Base-by-base conservation (phyloP, 2,797 vertebrate species). In the Platyrinchus mystaceus region DNA sequence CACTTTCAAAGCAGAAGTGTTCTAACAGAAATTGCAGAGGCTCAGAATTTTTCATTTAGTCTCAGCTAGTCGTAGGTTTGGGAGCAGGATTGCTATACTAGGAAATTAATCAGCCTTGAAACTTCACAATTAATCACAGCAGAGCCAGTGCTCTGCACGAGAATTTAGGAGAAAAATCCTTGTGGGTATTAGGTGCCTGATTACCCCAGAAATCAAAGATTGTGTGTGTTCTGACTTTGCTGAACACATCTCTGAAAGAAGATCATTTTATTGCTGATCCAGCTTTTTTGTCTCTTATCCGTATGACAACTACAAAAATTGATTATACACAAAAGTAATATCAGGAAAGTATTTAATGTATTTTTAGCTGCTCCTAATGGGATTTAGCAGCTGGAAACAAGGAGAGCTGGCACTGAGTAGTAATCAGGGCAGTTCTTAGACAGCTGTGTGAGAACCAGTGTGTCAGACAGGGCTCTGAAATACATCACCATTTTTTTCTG, bases 311-410 rank as follows among this genome's bases (percentile, higher is more conserved):
- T 90, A 56, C 52, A 74, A 83, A 62, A 94, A 87, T 87, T 93
- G 90, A 94, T 95, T 87, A 77, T 75, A 66, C 0, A 0, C 82
- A 80, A 66, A 84, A 89, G 46, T 71, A 94, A 85, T 81, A 66
- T 73, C 78, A 78, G 62, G 75, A 74, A 87, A 85, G 53, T 14
- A 15, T 86, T 93, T 89, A 70, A 90, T 85, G 24, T 94, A 90
- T 96, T 95, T 95, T 95, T 95, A 92, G 78, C 82, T 87, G 34
- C 55, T 89, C 85, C 76, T 95, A 94, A 93, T 95, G 90, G 75
- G 90, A 93, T 94, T 94, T 93, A 93, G 87, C 90, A 83, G 68
- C 92, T 95, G 95, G 93, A 93, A 95, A 86, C 64, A 90, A 90
- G 84, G 71, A 83, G 73, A 81, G 14, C 84, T 62, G 66, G 43